Evolutionary conservation across 2,797 vertebrate genomes (phyloP), one percentile per base, ranked within the genome.

Genomic region (Fistularia tabacaria): DNA sequence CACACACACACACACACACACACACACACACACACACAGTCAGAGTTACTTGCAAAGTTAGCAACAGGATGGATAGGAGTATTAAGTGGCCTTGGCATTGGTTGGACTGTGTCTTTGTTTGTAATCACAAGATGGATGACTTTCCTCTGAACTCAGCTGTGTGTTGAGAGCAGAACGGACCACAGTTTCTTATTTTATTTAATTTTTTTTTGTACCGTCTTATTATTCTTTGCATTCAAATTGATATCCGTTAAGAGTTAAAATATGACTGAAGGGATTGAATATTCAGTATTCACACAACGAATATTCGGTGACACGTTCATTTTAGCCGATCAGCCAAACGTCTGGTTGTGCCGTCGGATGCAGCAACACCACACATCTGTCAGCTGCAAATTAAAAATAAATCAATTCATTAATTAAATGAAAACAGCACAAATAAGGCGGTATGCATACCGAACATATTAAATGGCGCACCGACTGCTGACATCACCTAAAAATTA

Each of bases 71-170:
- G 69, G 76, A 80, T 77, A 60, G 79, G 79, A 74, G 81, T 81
- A 84, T 83, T 78, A 81, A 79, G 51, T 71, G 64, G 56, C 66
- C 58, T 71, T 74, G 73, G 74, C 82, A 45, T 72, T 67, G 69
- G 54, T 46, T 63, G 60, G 74, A 56, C 50, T 56, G 42, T 74
- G 60, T 69, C 67, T 83, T 54, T 84, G 79, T 77, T 71, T 54
- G 36, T 47, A 42, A 86, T 84, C 81, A 82, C 66, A 82, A 87
- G 86, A 88, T 86, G 79, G 83, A 87, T 85, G 83, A 83, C 80
- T 82, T 79, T 82, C 83, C 73, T 68, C 68, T 59, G 70, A 55
- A 64, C 54, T 63, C 42, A 7, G 40, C 57, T 37, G 25, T 42
- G 49, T 51, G 36, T 69, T 47, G 52, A 69, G 63, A 61, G 14